phyloP scores from a whole-genome alignment of 1,140 invertebrate genomes.

The Drosophila albomicans region DNA sequence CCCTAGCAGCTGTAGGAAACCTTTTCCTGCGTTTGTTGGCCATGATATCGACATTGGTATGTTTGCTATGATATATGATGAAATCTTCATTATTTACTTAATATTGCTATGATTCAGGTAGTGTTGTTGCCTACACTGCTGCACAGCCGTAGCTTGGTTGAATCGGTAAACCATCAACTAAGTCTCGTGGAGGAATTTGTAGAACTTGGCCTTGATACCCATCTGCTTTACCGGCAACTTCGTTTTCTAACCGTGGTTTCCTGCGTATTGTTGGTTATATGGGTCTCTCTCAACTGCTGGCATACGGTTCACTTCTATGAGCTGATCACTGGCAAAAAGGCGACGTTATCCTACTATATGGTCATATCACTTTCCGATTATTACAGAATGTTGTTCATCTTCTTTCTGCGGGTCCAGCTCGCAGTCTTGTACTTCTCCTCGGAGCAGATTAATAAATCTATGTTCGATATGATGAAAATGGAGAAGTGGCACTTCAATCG shows the following conservation, averaged over 20 bases:
- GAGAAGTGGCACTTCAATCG: constrained; percentile 17
- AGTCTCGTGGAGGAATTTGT: constrained; percentile 25
- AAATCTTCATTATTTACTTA: no score
- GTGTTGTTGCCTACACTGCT: constrained; percentile 35
- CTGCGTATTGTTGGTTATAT: not conserved
- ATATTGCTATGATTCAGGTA: not conserved
- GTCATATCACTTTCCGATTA: constrained; percentile 40
- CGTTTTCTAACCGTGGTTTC: constrained; percentile 17
- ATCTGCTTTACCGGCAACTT: constrained; percentile 21
- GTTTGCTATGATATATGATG: not conserved
- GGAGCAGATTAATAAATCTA: constrained; percentile 33
- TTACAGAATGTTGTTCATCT: constrained; percentile 43
- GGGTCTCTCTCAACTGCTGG: constrained; percentile 36
- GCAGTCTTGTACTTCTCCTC: constrained; percentile 30
- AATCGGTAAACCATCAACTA: constrained; percentile 31
- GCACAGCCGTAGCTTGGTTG: constrained; percentile 12
- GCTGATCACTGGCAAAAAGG: constrained; percentile 26
- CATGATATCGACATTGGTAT: constrained; percentile 23
- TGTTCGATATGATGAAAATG: constrained; percentile 20
- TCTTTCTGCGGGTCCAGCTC: constrained; percentile 41
- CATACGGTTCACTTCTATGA: constrained; percentile 49
- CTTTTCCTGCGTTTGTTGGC: constrained; percentile 32
- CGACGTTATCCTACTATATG: constrained; percentile 35
- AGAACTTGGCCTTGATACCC: constrained; percentile 24
- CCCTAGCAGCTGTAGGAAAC: constrained; percentile 30